Base-by-base conservation (phyloP, 2,797 vertebrate species). In the Helostoma temminkii region DNA sequence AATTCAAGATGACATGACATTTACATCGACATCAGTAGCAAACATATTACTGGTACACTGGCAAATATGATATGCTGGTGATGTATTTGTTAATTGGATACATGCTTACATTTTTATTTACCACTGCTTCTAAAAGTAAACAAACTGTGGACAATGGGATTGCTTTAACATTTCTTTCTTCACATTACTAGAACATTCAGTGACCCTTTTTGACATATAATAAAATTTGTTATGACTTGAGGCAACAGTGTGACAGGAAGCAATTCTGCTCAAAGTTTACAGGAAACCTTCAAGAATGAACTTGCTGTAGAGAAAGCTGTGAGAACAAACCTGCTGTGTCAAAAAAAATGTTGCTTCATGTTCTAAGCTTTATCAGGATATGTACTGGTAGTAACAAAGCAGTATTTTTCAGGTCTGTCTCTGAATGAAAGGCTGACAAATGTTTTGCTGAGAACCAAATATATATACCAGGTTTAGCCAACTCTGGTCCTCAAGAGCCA, bases 321-420 rank as follows among this genome's bases (percentile, higher is more conserved):
- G 24, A 57, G 14, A 43, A 54, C 37, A 54, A 48, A 39, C 24
- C 9, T 47, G n/a, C 14, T 26, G 16, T 18, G 24, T 21, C 60
- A 66, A 19, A 63, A 60, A 74, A 66, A 66, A 28, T 70, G 61
- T 41, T 65, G 58, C 2, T 4, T 15, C 12, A 47, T 28, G 41
- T 49, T 65, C 43, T 48, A 34, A 2, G 5, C 39, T n/a, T 57
- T 43, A 25, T 61, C 48, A 56, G 42, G 16, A 22, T 34, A 67
- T 25, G 11, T 9, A 12, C 12, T 42, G 37, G 3, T 8, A n/a
- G 41, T 32, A 41, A 37, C n/a, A 2, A 43, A 55, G 2, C 18
- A 18, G 52, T 12, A 2, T 14, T 42, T 74, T 46, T 52, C 24
- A 32, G n/a, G 4, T 50, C 48, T 52, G n/a, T 45, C 50, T 58